Evolutionary conservation across 2,888 invertebrate genomes (phyloP).

Genomic region (Diabrotica balteata): DNA sequence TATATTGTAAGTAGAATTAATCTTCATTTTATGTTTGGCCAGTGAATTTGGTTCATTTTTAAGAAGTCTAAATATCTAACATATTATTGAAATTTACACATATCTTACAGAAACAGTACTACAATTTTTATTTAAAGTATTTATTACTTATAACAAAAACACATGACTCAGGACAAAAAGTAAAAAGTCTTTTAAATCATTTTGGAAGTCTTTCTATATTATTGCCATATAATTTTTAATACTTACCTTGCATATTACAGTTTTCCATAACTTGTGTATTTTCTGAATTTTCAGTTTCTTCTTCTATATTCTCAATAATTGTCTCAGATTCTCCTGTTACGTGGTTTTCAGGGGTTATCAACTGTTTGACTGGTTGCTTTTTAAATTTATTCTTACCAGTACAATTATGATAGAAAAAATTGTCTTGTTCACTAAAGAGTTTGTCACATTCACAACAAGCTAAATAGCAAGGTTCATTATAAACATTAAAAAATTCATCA

Average conservation of each 20-base stretch:
- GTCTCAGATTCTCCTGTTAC: conserved; percentile 51
- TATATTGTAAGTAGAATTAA: too few species aligned
- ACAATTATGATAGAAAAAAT: conserved; percentile 79
- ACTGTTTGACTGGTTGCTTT: conserved; percentile 42
- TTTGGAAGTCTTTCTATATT: too few species aligned
- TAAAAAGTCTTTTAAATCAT: too few species aligned
- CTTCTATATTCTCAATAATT: conserved; percentile 23
- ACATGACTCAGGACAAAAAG: too few species aligned
- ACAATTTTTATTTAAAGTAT: too few species aligned
- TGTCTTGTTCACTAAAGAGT: conserved; percentile 77
- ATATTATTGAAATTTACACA: too few species aligned
- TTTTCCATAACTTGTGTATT: background rate
- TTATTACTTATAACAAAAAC: too few species aligned
- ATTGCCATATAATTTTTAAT: too few species aligned
- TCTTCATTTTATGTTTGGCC: too few species aligned
- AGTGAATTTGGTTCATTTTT: too few species aligned
- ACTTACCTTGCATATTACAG: background rate
- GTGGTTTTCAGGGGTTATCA: conserved; percentile 51
- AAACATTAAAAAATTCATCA: conserved; percentile 72
- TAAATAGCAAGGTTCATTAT: conserved; percentile 74
- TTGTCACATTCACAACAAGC: conserved; percentile 84
- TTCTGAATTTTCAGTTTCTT: conserved; percentile 20
- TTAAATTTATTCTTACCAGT: conserved; percentile 41
- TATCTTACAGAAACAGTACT: too few species aligned
- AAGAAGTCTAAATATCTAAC: too few species aligned